Conservation (phyloP, 2,113 vertebrate species). For the Ailuropoda melanoleuca region DNA sequence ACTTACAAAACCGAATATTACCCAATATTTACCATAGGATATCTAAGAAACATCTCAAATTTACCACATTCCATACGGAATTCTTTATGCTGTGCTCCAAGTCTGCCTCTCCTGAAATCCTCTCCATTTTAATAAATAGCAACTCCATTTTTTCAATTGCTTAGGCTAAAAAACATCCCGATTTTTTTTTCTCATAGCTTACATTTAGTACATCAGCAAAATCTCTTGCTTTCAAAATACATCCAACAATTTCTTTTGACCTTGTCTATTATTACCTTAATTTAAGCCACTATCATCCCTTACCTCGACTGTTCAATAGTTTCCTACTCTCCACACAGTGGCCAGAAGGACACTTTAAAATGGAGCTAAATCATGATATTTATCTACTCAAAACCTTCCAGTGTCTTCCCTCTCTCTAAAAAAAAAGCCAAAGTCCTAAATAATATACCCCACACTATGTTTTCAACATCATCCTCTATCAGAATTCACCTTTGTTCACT, state of each 20-base stretch:
- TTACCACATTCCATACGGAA: not conserved
- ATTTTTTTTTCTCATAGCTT: not conserved
- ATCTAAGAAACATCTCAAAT: not conserved
- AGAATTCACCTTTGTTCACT: not conserved
- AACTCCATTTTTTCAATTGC: not conserved
- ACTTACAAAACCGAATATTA: not conserved
- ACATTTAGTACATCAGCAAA: not conserved
- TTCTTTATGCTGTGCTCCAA: not conserved
- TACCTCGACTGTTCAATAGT: not conserved
- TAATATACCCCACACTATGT: not conserved
- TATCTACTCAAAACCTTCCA: not conserved
- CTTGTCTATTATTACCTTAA: not conserved
- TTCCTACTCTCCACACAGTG: not conserved
- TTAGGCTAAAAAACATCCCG: not conserved
- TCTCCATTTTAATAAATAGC: not conserved
- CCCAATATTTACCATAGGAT: not conserved
- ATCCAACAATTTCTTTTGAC: not conserved
- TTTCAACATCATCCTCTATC: not conserved
- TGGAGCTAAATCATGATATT: constrained; percentile 3
- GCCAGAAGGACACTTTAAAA: not conserved
- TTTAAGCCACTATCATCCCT: not conserved
- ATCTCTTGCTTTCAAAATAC: not conserved
- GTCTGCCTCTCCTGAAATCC: not conserved
- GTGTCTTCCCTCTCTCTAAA: not conserved
- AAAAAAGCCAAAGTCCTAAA: not conserved